Base-by-base conservation (phyloP, 1,140 invertebrate genomes). In the Delia radicum region DNA sequence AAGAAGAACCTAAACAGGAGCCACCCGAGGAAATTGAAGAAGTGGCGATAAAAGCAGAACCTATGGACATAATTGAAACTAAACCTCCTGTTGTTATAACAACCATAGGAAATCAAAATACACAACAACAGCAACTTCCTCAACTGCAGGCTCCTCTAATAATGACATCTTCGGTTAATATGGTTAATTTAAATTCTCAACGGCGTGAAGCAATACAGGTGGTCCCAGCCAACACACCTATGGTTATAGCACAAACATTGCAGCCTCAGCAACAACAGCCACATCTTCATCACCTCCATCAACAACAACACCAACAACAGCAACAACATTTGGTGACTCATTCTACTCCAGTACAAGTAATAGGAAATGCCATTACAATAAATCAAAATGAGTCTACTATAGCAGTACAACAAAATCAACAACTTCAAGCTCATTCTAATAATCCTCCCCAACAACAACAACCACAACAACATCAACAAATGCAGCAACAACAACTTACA, bases 231-330 rank as follows among this genome's bases (percentile, higher is more conserved):
- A 62, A 29, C 61, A 48, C 79, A 73, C 55, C 80, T 62, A 12
- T 79, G 79, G 67, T 77, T 78, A 76, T 74, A 1, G 76, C 79
- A 12, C 80, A 80, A 48, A 82, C 84, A 61, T 72, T 81, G 74
- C 82, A 28, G 78, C 82, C 2, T 61, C 78, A 27, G 75, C 46
- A 73, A 28, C 76, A 65, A 72, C 69, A 81, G 26, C 74, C 61
- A 72, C 72, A 82, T 5, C 79, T 82, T 73, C 79, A 73, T 29
- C 69, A 61, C 15, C 0, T 13, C 12, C 81, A 1, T 2, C 75
- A 80, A n/a, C 83, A 82, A 46, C 82, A 81, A 31, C 78, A 84
- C 37, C 71, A 81, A 72, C 81, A 80, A 10, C 82, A 84, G 76
- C 81, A 79, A n/a, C 82, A 82, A 63, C 74, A 63, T 42, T 61